A percentile compares a stretch with the other conserved stretches of the same genome.
Evolutionary conservation across 64 coral and sea anemone species (phyloP).

Genomic region (Pachyseris speciosa): DNA sequence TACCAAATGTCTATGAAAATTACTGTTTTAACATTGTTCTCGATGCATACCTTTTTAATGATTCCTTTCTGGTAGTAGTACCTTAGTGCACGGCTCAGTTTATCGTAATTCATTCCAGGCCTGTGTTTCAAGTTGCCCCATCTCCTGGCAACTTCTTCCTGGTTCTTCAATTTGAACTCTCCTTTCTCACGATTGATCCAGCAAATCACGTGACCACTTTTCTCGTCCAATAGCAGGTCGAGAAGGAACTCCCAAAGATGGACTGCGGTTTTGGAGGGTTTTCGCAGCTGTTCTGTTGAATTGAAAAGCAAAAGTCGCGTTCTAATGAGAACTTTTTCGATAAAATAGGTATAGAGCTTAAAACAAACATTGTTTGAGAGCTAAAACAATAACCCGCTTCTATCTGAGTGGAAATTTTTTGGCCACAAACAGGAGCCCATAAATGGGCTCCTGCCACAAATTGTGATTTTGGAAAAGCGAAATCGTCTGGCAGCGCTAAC

Average conservation of each 20-base stretch:
- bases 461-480: no score
- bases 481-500: no score
- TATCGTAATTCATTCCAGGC: constrained; percentile 93
- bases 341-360: background rate
- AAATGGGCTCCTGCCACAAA: no score
- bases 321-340: background rate
- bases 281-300: background rate
- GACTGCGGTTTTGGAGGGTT: constrained; percentile 13
- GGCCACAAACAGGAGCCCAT: no score
- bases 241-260: constrained; percentile 94
- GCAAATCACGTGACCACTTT: constrained; percentile 50
- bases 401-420: no score
- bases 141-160: constrained; percentile 88
- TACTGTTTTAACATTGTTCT: no score
- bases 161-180: constrained; percentile 87
- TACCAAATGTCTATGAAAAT: no score
- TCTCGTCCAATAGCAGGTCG: constrained; percentile 75
- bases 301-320: background rate
- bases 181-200: constrained; percentile 86
- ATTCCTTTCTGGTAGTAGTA: constrained; percentile 95
- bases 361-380: background rate
- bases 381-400: no score
- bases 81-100: constrained; percentile 81
- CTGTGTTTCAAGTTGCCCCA: constrained; percentile 81
- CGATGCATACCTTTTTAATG: constrained; percentile 89